phyloP scores from a whole-genome alignment of 1,140 invertebrate genomes.

The Scaptodrosophila lebanonensis region DNA sequence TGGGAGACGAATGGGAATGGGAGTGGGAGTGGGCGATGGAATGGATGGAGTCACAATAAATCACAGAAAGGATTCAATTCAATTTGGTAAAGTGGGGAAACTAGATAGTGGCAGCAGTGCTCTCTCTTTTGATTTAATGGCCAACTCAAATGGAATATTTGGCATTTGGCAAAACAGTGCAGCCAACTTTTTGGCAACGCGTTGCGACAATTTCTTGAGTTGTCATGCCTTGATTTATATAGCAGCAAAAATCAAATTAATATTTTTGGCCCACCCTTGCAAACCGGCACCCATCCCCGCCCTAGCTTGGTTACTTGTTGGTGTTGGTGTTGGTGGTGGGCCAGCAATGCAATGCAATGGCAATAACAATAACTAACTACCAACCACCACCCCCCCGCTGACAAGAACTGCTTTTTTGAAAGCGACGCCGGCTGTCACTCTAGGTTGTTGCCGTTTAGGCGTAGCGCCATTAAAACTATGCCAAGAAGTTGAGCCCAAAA shows the following conservation, averaged over 20 bases:
- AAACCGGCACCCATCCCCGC: too few relatives aligned
- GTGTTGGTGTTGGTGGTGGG: too few relatives aligned
- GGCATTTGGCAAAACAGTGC: too few relatives aligned
- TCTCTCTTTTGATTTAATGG: too few relatives aligned
- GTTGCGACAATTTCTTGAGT: slow-evolving; percentile 31
- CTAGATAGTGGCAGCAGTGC: too few relatives aligned
- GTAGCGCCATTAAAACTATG: slow-evolving; percentile 41
- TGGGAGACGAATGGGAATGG: too few relatives aligned
- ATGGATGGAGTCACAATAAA: too few relatives aligned
- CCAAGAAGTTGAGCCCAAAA: slow-evolving; percentile 6
- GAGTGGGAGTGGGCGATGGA: too few relatives aligned
- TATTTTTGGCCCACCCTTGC: slow-evolving; percentile 20
- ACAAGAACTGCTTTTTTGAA: slow-evolving; percentile 10
- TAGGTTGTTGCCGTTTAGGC: slow-evolving; percentile 18
- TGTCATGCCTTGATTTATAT: slow-evolving; percentile 50
- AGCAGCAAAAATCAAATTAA: slow-evolving; percentile 44
- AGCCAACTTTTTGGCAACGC: slow-evolving; percentile 12
- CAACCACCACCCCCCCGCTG: not conserved
- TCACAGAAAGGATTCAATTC: slow-evolving; percentile 5
- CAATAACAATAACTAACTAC: slow-evolving; percentile 16
- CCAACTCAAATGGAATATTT: slow-evolving; percentile 2
- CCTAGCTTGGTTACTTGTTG: too few relatives aligned
- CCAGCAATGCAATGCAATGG: too few relatives aligned
- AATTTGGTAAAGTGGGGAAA: slow-evolving; percentile 61
- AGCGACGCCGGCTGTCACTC: too few relatives aligned